These are phyloP conservation scores for Cyanoliseus patagonus DNA, from an alignment of 2,113 vertebrate species.

Conservation along the genomic window DNA sequence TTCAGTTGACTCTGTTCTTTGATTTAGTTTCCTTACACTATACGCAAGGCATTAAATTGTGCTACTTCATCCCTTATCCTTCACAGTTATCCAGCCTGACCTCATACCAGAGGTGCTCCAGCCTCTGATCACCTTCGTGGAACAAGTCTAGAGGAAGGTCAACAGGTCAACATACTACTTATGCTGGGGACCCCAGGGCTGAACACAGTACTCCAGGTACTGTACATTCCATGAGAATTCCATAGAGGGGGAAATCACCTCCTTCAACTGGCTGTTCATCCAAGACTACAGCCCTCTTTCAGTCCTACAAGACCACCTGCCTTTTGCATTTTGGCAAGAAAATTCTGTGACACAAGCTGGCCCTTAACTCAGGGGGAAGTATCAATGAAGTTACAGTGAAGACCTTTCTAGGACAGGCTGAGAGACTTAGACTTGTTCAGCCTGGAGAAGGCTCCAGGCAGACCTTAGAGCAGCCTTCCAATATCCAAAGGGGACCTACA, in stretches of 20 bases:
- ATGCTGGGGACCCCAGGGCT: background rate
- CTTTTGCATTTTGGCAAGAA: background rate
- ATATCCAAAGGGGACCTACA: background rate
- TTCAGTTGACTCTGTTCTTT: background rate
- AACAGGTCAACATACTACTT: background rate
- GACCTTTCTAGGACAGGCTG: background rate
- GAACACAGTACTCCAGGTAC: background rate
- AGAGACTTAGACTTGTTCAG: background rate
- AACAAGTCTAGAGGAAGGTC: background rate
- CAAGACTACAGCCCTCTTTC: background rate
- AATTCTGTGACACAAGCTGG: background rate
- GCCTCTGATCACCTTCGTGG: background rate
- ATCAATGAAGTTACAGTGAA: background rate
- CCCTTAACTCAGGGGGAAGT: background rate
- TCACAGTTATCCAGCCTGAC: background rate
- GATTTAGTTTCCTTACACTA: background rate
- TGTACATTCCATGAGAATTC: background rate
- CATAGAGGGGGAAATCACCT: background rate
- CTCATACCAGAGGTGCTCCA: background rate
- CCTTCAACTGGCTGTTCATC: background rate
- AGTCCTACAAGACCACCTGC: rapidly evolving
- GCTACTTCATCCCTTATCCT: background rate
- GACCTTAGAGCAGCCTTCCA: background rate
- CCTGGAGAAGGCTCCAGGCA: background rate
- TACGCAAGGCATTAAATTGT: background rate